A percentile compares a stretch with the other conserved stretches of the same genome.
Evolutionary conservation across 2,888 invertebrate genomes (phyloP).

Genomic region (Rhamphomyia laevipes): DNA sequence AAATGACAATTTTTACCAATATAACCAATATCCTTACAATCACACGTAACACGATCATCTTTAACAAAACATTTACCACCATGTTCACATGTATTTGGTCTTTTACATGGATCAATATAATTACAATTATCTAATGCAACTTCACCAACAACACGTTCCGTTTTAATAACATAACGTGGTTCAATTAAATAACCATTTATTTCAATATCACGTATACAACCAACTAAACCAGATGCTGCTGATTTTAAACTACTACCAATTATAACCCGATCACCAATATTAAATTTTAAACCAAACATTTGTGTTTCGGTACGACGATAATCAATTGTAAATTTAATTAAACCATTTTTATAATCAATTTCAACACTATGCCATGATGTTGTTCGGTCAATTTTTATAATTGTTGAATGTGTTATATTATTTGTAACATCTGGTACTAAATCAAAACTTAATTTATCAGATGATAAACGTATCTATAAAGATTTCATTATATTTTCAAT

Average conservation of each 20-base stretch:
- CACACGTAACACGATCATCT: constrained; percentile 77
- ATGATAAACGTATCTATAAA: constrained; percentile 59
- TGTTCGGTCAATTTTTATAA: constrained; percentile 69
- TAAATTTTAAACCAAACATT: constrained; percentile 53
- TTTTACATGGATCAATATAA: constrained; percentile 77
- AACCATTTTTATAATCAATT: constrained; percentile 61
- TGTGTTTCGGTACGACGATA: constrained; percentile 59
- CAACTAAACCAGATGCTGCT: constrained; percentile 67
- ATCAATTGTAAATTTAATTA: constrained; percentile 64
- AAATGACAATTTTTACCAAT: constrained; percentile 92
- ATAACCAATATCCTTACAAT: constrained; percentile 83
- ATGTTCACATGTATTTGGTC: constrained; percentile 87
- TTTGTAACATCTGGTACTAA: constrained; percentile 61
- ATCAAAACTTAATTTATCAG: constrained; percentile 77
- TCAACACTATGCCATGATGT: constrained; percentile 77
- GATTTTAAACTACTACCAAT: constrained; percentile 70
- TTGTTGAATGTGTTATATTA: constrained; percentile 64
- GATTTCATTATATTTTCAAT: too few species aligned
- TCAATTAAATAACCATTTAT: constrained; percentile 74
- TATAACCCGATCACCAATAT: constrained; percentile 57
- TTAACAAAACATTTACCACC: constrained; percentile 82
- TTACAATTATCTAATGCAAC: constrained; percentile 83
- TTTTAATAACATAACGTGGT: constrained; percentile 67
- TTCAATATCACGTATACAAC: constrained; percentile 81
- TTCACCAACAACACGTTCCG: constrained; percentile 73